phyloP scores from a whole-genome alignment of 2,888 invertebrate species.

The Choristoneura rosaceana region DNA sequence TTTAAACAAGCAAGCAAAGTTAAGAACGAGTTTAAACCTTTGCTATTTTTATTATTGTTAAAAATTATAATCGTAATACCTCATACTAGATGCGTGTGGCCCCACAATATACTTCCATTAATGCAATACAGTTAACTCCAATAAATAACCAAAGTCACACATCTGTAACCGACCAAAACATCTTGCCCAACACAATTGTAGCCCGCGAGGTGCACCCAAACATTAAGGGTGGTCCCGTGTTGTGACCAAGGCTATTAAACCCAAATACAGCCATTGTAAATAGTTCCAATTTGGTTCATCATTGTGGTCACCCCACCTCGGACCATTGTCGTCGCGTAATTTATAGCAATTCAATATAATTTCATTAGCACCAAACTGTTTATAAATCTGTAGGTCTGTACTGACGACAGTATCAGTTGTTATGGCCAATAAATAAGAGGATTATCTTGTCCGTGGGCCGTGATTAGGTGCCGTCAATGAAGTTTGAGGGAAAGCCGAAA shows the following conservation, averaged over 20 bases:
- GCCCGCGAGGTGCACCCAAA: constrained; percentile 55
- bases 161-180: constrained; percentile 53
- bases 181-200: constrained; percentile 58
- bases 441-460: constrained; percentile 80
- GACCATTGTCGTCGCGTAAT: constrained; percentile 67
- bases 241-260: constrained; percentile 67
- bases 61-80: constrained; percentile 4
- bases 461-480: constrained; percentile 78
- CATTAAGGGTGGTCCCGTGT: constrained; percentile 74
- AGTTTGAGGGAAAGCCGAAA: constrained; percentile 78
- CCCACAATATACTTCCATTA: constrained; percentile 46
- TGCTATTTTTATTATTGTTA: constrained; percentile 16
- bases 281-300: constrained; percentile 50
- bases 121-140: constrained; percentile 47
- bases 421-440: constrained; percentile 81
- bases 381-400: constrained; percentile 73
- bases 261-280: constrained; percentile 71
- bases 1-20: not conserved
- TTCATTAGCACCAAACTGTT: constrained; percentile 79
- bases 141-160: constrained; percentile 57
- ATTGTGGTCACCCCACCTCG: constrained; percentile 62
- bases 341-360: constrained; percentile 80
- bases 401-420: constrained; percentile 74
- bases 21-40: constrained; percentile 3
- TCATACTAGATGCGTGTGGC: constrained; percentile 47